Evolutionary conservation across 2,113 vertebrate genomes (phyloP).

Genomic region (Ailuropoda melanoleuca): DNA sequence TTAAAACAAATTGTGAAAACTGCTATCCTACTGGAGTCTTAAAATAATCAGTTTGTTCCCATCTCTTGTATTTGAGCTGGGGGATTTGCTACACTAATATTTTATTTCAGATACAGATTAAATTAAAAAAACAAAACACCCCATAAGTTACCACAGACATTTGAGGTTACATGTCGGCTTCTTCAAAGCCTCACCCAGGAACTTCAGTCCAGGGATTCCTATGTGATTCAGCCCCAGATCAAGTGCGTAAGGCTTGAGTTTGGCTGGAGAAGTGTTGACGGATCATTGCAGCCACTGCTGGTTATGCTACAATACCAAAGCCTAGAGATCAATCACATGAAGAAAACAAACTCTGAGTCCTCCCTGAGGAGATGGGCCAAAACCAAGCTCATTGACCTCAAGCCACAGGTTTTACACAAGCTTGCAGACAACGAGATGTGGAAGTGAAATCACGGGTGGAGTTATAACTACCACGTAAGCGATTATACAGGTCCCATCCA

Average conservation of each 20-base stretch:
- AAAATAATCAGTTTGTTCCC: background rate
- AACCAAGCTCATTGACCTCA: fast-evolving
- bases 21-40: background rate
- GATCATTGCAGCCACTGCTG: background rate
- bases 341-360: too few relatives aligned
- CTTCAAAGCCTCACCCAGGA: background rate
- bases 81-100: background rate
- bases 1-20: background rate
- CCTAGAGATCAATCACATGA: background rate
- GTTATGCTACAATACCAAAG: background rate
- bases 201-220: background rate
- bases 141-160: background rate
- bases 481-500: background rate
- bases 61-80: background rate
- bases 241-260: background rate
- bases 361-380: fast-evolving
- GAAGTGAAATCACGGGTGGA: background rate
- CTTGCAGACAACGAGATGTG: background rate
- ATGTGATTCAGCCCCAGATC: conserved; percentile 23
- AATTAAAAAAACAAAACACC: background rate
- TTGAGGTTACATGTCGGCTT: background rate
- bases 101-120: background rate
- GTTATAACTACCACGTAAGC: background rate
- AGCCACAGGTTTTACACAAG: background rate
- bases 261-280: background rate